A percentile compares a stretch with the other conserved stretches of the same genome.
These are phyloP conservation scores for Sebastes paucispinis DNA, from an alignment of 2,797 vertebrate genomes.

Conservation along the genomic window DNA sequence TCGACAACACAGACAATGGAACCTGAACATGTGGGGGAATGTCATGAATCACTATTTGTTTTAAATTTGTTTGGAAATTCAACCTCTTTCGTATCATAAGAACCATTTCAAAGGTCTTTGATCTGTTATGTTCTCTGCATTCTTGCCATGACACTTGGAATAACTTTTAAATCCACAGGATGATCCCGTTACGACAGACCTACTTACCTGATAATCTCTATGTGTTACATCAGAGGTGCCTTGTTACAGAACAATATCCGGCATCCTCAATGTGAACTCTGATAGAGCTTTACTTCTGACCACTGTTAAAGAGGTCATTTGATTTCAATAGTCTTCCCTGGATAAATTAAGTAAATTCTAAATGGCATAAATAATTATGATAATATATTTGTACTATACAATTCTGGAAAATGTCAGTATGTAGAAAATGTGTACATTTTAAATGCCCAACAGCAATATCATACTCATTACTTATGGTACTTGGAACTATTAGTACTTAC, in stretches of 20 bases:
- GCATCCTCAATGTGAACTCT: constrained; percentile 34
- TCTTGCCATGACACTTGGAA: constrained; percentile 59
- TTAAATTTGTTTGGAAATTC: background rate
- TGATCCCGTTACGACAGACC: constrained; percentile 84
- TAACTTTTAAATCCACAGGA: constrained; percentile 78
- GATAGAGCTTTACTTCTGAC: constrained; percentile 19
- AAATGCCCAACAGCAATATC: background rate
- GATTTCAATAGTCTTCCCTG: background rate
- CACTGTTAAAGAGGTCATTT: constrained; percentile 17
- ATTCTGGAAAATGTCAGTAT: background rate
- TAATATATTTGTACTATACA: background rate
- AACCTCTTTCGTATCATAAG: background rate
- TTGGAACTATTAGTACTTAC: background rate
- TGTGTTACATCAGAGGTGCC: constrained; percentile 76
- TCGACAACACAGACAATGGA: too few species aligned
- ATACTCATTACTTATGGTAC: background rate
- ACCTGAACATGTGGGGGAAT: too few species aligned
- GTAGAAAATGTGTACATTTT: background rate
- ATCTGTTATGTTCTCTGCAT: constrained; percentile 9
- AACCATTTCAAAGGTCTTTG: background rate
- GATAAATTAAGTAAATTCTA: background rate
- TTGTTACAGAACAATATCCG: constrained; percentile 45
- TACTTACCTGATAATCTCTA: constrained; percentile 75
- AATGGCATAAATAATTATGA: background rate
- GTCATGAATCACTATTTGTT: too few species aligned